Conservation (phyloP, 1,140 invertebrate species). For the Drosophila sproati region DNA sequence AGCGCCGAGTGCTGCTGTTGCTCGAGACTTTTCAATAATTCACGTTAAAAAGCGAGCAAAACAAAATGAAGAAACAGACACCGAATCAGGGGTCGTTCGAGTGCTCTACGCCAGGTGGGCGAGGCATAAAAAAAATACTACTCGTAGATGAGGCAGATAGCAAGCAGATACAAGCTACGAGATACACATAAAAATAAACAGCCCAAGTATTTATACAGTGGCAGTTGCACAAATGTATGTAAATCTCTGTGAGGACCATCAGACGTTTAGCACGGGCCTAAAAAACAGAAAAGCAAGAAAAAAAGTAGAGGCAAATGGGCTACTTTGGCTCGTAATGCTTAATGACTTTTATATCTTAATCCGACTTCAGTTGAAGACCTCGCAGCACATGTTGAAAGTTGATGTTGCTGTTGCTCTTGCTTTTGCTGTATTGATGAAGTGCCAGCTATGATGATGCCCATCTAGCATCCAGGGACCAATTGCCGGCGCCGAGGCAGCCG, state of each 20-base stretch:
- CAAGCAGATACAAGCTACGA: not conserved
- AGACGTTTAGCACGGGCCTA: slow-evolving; percentile 1
- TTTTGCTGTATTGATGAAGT: not conserved
- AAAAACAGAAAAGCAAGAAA: not conserved
- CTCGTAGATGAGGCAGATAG: not conserved
- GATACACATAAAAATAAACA: slow-evolving; percentile 53
- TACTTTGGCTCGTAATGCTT: slow-evolving; percentile 22
- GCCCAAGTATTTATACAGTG: slow-evolving; percentile 41
- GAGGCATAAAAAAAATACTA: slow-evolving; percentile 19
- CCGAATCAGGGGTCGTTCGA: slow-evolving; percentile 63
- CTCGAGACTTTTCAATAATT: slow-evolving; percentile 78
- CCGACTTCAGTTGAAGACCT: not conserved
- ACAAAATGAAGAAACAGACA: slow-evolving; percentile 24
- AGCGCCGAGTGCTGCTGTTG: slow-evolving; percentile 41
- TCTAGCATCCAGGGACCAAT: slow-evolving; percentile 51
- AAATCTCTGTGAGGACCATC: slow-evolving; percentile 36
- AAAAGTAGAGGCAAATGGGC: slow-evolving; percentile 1
- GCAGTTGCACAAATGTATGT: slow-evolving; percentile 38
- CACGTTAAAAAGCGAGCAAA: slow-evolving; percentile 43
- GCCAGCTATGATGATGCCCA: not conserved
- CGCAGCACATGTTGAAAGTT: slow-evolving; percentile 8
- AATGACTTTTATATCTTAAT: slow-evolving; percentile 54
- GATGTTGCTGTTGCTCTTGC: not conserved
- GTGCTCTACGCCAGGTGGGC: slow-evolving; percentile 54
- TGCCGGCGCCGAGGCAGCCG: slow-evolving; percentile 43